Percentiles rank a stretch among this genome's conserved stretches.
Evolutionary conservation across 2,888 invertebrate species (phyloP).

Genomic region (Thymelicus acteon): DNA sequence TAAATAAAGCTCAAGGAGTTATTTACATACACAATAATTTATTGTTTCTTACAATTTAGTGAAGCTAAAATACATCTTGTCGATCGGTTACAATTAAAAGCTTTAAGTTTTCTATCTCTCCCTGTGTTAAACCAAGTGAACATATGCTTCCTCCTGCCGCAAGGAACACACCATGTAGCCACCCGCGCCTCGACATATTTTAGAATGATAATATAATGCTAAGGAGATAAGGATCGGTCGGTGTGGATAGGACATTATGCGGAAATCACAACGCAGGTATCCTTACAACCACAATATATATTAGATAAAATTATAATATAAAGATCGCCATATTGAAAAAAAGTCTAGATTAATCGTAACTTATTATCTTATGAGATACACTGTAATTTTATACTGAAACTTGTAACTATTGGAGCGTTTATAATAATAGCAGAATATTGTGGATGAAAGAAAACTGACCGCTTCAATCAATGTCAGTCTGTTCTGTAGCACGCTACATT

Average conservation of each 20-base stretch:
- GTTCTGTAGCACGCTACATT: slow-evolving; percentile 79
- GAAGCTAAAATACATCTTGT: slow-evolving; percentile 84
- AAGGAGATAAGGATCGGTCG: slow-evolving; percentile 66
- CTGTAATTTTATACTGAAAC: slow-evolving; percentile 82
- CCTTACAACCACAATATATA: slow-evolving; percentile 90
- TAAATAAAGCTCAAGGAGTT: slow-evolving; percentile 80
- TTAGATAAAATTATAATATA: slow-evolving; percentile 87
- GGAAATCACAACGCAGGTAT: slow-evolving; percentile 85
- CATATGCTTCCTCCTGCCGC: slow-evolving; percentile 72
- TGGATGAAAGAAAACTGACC: slow-evolving; percentile 85
- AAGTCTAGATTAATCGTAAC: slow-evolving; percentile 82
- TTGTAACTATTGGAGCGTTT: slow-evolving; percentile 79
- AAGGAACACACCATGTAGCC: slow-evolving; percentile 73
- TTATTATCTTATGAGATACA: slow-evolving; percentile 84
- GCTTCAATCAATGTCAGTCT: slow-evolving; percentile 75
- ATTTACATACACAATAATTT: slow-evolving; percentile 86
- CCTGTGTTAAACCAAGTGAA: slow-evolving; percentile 75
- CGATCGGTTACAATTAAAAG: slow-evolving; percentile 83
- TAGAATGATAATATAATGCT: slow-evolving; percentile 51
- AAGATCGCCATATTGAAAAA: slow-evolving; percentile 86
- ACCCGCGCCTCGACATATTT: slow-evolving; percentile 58
- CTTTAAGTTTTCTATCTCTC: slow-evolving; percentile 75
- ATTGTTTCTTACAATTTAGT: slow-evolving; percentile 85
- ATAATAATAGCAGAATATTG: slow-evolving; percentile 75
- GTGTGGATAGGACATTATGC: slow-evolving; percentile 67